phyloP scores from a whole-genome alignment of 2,888 invertebrate genomes.

The Microplitis deprimator region DNA sequence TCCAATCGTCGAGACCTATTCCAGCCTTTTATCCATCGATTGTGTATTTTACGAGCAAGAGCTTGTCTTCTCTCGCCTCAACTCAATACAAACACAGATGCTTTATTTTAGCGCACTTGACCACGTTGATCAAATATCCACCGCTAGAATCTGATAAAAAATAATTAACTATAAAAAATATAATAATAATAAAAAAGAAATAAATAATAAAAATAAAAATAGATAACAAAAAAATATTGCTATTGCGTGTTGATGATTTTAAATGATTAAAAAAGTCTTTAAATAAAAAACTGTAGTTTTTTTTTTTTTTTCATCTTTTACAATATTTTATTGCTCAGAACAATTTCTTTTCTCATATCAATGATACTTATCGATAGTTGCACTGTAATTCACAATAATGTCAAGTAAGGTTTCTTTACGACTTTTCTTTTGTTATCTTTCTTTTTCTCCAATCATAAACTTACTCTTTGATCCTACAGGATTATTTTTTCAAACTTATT shows the following conservation, averaged over 20 bases:
- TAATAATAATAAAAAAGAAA: too few relatives aligned
- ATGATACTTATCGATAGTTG: neutral
- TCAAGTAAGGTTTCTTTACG: neutral
- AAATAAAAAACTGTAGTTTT: neutral
- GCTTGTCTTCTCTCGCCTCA: neutral
- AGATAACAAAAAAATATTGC: too few relatives aligned
- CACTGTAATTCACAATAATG: neutral
- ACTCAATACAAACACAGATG: neutral
- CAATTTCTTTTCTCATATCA: neutral
- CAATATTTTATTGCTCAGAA: neutral
- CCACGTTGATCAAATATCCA: neutral
- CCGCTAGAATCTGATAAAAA: neutral
- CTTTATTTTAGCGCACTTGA: neutral
- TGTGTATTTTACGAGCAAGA: slow-evolving; percentile 10
- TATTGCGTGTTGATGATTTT: too few relatives aligned
- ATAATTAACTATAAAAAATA: neutral
- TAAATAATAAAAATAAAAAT: too few relatives aligned
- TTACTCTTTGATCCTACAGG: slow-evolving; percentile 1
- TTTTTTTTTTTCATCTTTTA: neutral
- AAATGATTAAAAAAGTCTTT: too few relatives aligned
- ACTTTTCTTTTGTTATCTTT: slow-evolving; percentile 14
- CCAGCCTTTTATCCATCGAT: slow-evolving; percentile 21
- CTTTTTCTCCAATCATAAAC: neutral
- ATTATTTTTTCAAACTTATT: neutral
- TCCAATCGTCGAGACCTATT: slow-evolving; percentile 11